Conservation (phyloP, 2,797 vertebrate species). For the Prionace glauca region DNA sequence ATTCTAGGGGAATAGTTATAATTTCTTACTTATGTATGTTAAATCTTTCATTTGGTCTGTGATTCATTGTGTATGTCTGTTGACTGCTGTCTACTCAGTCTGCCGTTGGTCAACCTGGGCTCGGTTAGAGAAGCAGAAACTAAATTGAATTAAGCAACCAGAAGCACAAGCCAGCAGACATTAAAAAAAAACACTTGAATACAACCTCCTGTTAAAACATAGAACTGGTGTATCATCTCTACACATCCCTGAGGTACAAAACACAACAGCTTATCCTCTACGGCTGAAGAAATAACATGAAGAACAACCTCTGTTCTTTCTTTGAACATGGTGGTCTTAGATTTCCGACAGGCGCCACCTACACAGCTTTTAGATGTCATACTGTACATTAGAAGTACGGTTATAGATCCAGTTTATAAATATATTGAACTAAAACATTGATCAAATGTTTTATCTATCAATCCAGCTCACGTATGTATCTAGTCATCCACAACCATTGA, state of each 20-base stretch:
- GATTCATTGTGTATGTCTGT: no score
- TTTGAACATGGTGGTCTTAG: slow-evolving; percentile 17
- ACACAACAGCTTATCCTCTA: not conserved
- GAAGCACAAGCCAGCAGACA: no score
- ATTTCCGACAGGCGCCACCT: not conserved
- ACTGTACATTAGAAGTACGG: not conserved
- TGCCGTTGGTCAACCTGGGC: no score
- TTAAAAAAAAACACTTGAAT: no score
- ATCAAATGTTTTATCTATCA: not conserved
- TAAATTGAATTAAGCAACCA: no score
- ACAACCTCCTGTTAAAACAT: no score
- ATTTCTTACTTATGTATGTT: not conserved
- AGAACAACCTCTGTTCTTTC: not conserved
- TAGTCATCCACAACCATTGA: not conserved
- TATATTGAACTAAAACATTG: not conserved
- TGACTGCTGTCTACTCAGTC: no score
- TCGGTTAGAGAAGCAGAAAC: no score
- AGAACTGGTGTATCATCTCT: no score
- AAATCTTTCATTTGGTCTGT: no score
- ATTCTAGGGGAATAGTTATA: slow-evolving; percentile 25
- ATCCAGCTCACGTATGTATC: not conserved
- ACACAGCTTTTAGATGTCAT: not conserved
- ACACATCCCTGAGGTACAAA: no score
- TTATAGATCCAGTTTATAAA: not conserved
- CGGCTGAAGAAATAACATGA: not conserved